phyloP scores from a whole-genome alignment of 2,113 vertebrate genomes.

The Tylochromis polylepis region DNA sequence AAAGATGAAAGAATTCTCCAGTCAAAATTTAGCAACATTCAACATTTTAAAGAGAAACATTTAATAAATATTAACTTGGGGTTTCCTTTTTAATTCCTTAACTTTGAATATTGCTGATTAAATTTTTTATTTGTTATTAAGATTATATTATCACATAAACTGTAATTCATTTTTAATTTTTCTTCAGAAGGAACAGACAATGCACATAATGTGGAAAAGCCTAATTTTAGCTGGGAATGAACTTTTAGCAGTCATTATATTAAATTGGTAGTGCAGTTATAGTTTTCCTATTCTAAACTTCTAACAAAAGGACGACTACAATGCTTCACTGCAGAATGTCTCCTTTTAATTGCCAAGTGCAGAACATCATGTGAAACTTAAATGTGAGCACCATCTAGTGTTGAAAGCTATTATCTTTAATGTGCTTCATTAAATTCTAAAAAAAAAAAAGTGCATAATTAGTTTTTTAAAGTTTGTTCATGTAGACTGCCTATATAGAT shows the following conservation, averaged over 20 bases:
- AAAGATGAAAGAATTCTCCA: neutral
- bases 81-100: neutral
- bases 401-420: neutral
- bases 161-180: neutral
- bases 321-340: neutral
- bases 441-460: neutral
- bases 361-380: neutral
- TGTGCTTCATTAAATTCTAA: neutral
- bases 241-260: neutral
- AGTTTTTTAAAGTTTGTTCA: neutral
- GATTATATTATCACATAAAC: neutral
- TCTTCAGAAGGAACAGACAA: neutral
- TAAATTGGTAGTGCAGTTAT: neutral
- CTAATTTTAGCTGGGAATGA: neutral
- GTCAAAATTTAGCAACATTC: neutral
- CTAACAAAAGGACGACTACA: neutral
- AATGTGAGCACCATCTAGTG: constrained; percentile 56
- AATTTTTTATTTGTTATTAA: neutral
- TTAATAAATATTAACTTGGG: neutral
- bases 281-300: neutral
- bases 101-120: neutral
- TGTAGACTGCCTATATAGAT: neutral
- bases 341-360: neutral
- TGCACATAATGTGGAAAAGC: neutral
- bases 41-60: neutral